These are phyloP conservation scores for Panthera leo DNA, from an alignment of 2,113 vertebrate species.

Conservation along the genomic window DNA sequence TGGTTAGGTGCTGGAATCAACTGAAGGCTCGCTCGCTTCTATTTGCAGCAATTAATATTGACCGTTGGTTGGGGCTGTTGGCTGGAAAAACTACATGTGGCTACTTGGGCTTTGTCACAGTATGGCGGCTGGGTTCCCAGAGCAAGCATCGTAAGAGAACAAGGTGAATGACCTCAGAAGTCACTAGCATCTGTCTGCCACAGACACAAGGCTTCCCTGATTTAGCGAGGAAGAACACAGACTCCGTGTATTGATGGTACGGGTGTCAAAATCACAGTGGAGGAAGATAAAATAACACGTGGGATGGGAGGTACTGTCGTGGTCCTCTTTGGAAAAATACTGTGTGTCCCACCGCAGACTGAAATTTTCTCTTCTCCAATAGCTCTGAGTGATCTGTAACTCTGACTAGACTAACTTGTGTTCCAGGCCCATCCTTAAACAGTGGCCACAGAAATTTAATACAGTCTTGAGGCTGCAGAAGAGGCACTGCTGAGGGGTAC, in stretches of 20 bases:
- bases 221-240: background rate
- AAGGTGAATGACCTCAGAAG: background rate
- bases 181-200: background rate
- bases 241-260: too few species aligned
- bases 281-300: background rate
- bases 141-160: background rate
- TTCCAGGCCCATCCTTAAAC: background rate
- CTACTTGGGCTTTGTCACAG: background rate
- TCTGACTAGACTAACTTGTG: background rate
- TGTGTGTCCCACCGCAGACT: background rate
- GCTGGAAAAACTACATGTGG: background rate
- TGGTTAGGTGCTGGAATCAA: background rate
- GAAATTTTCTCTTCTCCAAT: background rate
- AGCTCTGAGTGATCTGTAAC: background rate
- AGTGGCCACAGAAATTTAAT: background rate
- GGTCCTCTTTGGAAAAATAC: background rate
- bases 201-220: background rate
- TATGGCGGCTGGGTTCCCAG: background rate
- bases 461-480: background rate
- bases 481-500: background rate
- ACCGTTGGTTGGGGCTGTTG: background rate
- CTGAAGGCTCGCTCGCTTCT: background rate
- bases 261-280: background rate
- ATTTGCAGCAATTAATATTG: background rate
- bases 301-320: background rate